Conservation (phyloP, 2,113 vertebrate genomes). For the Myiopsitta monachus region DNA sequence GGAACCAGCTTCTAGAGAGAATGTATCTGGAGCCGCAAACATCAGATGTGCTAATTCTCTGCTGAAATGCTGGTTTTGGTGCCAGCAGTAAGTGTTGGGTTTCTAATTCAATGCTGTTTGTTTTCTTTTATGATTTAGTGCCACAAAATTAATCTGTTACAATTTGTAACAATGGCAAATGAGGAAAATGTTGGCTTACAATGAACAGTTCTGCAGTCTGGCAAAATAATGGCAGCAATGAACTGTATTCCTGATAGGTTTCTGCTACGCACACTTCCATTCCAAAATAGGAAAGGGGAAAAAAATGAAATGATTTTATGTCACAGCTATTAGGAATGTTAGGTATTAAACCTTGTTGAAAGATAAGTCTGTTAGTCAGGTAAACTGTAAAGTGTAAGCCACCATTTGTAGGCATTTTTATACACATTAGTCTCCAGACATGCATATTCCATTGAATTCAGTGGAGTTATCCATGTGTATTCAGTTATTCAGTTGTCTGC, state of each 20-base stretch:
- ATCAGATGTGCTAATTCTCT: constrained; percentile 27
- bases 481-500: background rate
- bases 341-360: constrained; percentile 41
- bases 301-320: background rate
- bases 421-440: background rate
- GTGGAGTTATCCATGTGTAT: background rate
- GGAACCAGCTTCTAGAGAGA: constrained; percentile 16
- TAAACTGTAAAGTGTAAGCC: background rate
- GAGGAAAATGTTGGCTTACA: background rate
- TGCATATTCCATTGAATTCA: background rate
- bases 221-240: background rate
- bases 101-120: constrained; percentile 18
- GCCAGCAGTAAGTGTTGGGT: background rate
- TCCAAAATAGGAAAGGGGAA: background rate
- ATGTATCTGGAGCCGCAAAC: constrained; percentile 17
- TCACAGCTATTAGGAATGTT: background rate
- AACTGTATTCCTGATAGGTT: background rate
- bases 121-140: constrained; percentile 11
- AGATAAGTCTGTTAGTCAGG: background rate
- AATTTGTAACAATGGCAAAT: background rate
- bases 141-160: background rate
- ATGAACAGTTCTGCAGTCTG: background rate
- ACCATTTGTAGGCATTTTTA: background rate
- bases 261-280: background rate
- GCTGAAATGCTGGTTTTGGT: constrained; percentile 32